Evolutionary conservation across 2,113 vertebrate genomes (phyloP).

Genomic region (Pachypanchax playfairii): DNA sequence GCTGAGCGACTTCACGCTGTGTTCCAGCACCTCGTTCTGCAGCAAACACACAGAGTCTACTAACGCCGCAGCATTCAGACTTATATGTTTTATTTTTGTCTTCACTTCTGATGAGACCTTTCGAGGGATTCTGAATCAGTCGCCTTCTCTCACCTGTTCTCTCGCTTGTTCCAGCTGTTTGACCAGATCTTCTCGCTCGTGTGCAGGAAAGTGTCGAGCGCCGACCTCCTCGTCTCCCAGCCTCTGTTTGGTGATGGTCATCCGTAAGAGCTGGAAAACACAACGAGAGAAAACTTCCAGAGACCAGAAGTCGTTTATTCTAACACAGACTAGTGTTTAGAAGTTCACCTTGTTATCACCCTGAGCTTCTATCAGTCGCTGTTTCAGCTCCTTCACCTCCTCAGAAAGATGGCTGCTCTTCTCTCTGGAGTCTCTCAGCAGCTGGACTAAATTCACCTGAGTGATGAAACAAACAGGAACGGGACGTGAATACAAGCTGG

Average conservation of each 20-base stretch:
- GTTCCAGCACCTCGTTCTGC: slow-evolving; percentile 89
- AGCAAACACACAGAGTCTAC: not conserved
- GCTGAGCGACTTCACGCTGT: slow-evolving; percentile 85
- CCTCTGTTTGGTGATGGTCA: slow-evolving; percentile 97
- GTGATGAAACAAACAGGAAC: not conserved
- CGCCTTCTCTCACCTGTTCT: slow-evolving; percentile 82
- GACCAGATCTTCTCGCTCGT: slow-evolving; percentile 94
- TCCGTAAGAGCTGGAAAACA: slow-evolving; percentile 86
- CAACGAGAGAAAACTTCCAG: not conserved
- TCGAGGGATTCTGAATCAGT: not conserved
- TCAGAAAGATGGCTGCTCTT: slow-evolving; percentile 87
- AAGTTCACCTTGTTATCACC: slow-evolving; percentile 95
- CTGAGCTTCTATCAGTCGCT: slow-evolving; percentile 90
- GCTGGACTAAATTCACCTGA: slow-evolving; percentile 93
- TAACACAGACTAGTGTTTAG: no score
- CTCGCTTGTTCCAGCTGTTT: slow-evolving; percentile 89
- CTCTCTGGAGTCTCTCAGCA: slow-evolving; percentile 90
- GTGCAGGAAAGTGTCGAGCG: slow-evolving; percentile 90
- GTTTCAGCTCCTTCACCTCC: slow-evolving; percentile 93
- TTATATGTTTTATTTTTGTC: no score
- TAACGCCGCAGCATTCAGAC: no score
- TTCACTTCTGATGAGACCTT: no score
- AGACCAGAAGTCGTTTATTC: no score
- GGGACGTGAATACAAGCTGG: not conserved
- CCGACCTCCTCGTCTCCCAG: slow-evolving; percentile 95